phyloP scores from a whole-genome alignment of 2,888 invertebrate genomes.

The Pteria penguin region DNA sequence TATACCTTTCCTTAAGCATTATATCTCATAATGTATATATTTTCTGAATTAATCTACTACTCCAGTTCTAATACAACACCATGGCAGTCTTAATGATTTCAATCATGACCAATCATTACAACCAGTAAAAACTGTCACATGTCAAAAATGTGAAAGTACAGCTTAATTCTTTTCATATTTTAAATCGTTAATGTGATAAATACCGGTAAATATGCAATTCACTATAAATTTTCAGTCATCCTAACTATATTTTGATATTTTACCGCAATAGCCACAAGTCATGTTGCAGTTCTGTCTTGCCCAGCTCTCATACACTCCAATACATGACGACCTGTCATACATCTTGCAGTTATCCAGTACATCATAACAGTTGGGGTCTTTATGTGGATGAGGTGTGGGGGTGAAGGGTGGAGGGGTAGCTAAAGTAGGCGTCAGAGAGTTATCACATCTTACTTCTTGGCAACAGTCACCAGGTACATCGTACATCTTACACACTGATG shows the following conservation, averaged over 20 bases:
- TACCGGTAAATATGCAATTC: too few species aligned
- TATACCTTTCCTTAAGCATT: too few species aligned
- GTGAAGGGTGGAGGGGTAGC: slow-evolving; percentile 31
- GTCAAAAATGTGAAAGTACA: too few species aligned
- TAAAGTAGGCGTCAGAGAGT: slow-evolving; percentile 35
- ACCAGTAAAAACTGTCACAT: too few species aligned
- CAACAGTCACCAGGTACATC: slow-evolving; percentile 64
- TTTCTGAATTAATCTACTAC: too few species aligned
- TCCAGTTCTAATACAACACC: too few species aligned
- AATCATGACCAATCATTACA: too few species aligned
- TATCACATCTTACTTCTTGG: slow-evolving; percentile 53
- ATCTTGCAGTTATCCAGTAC: slow-evolving; percentile 58
- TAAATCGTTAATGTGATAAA: too few species aligned
- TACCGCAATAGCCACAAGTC: slow-evolving; percentile 63
- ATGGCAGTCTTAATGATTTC: too few species aligned
- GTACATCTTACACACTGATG: slow-evolving; percentile 54
- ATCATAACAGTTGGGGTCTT: slow-evolving; percentile 53
- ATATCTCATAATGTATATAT: too few species aligned
- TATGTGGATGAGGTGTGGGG: slow-evolving; percentile 23
- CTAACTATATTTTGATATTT: slow-evolving; percentile 30
- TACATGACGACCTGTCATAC: slow-evolving; percentile 55
- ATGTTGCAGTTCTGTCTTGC: slow-evolving; percentile 61
- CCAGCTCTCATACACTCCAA: slow-evolving; percentile 57
- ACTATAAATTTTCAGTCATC: too few species aligned
- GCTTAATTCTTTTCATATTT: too few species aligned